Percentiles rank a stretch among this genome's conserved stretches.
phyloP scores from a whole-genome alignment of 2,797 vertebrate genomes.

The Karalla daura region DNA sequence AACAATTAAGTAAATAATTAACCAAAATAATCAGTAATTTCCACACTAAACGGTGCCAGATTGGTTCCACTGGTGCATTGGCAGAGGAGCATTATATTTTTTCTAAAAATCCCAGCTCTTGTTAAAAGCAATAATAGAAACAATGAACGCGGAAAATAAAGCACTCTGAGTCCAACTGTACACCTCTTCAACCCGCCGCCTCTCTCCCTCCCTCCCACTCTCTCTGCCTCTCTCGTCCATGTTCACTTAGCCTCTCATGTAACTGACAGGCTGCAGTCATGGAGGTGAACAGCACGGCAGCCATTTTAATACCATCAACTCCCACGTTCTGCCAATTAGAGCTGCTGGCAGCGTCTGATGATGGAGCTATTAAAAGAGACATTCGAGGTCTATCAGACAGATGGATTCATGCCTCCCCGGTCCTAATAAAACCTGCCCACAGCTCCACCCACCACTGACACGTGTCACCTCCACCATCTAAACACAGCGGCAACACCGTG shows the following conservation, averaged over 20 bases:
- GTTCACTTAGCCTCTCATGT: constrained; percentile 57
- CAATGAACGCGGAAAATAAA: constrained; percentile 43
- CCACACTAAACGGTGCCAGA: constrained; percentile 25
- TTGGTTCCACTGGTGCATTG: constrained; percentile 35
- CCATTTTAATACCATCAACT: constrained; percentile 77
- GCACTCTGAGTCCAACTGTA: constrained; percentile 45
- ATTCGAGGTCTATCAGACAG: constrained; percentile 66
- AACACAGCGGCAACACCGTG: constrained; percentile 15
- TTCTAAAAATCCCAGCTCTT: constrained; percentile 27
- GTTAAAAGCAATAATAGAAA: constrained; percentile 40
- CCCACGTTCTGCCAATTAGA: constrained; percentile 79
- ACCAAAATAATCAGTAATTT: constrained; percentile 25
- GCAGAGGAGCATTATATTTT: constrained; percentile 4
- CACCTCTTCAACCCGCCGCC: constrained; percentile 40
- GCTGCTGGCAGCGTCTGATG: constrained; percentile 73
- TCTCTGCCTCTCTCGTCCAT: constrained; percentile 35
- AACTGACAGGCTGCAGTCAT: constrained; percentile 78
- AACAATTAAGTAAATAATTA: constrained; percentile 40
- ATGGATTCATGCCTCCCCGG: constrained; percentile 65
- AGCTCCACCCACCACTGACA: constrained; percentile 68
- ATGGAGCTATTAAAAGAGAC: constrained; percentile 77
- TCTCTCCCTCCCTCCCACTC: constrained; percentile 53
- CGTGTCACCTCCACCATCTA: constrained; percentile 50
- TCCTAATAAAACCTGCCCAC: constrained; percentile 63
- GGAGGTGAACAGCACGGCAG: constrained; percentile 69